phyloP scores from a whole-genome alignment of 2,797 vertebrate genomes.

The Anableps anableps region DNA sequence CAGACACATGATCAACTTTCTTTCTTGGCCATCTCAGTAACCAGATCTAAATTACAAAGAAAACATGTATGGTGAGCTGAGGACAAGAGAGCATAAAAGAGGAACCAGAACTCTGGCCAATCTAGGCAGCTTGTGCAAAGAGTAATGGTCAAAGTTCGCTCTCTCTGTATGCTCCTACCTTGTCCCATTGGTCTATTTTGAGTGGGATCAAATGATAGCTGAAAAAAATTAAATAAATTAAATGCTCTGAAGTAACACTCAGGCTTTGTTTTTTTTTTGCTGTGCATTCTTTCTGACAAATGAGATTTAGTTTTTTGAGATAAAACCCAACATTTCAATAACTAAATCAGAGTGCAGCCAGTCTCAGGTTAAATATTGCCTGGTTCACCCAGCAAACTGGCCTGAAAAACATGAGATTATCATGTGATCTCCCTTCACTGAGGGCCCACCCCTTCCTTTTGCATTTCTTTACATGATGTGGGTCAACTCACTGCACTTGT shows the following conservation, averaged over 20 bases:
- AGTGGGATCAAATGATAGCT: neutral
- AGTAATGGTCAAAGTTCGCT: neutral
- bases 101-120: neutral
- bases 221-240: neutral
- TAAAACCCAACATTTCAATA: neutral
- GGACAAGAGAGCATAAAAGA: neutral
- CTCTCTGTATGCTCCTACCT: neutral
- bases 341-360: neutral
- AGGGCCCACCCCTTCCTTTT: slow-evolving; percentile 17
- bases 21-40: neutral
- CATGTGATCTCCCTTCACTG: slow-evolving; percentile 40
- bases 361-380: slow-evolving; percentile 25
- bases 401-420: slow-evolving; percentile 37
- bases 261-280: neutral
- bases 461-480: slow-evolving; percentile 65
- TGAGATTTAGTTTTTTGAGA: neutral
- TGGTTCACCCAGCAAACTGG: slow-evolving; percentile 13
- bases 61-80: neutral
- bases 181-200: neutral
- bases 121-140: neutral
- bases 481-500: slow-evolving; percentile 72
- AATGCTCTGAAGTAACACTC: neutral
- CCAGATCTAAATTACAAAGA: neutral
- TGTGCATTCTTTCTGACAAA: neutral
- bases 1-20: neutral